A percentile compares a stretch with the other conserved stretches of the same genome.
Conservation (phyloP, 53 echinoderm and acorn worm genomes). For the Luidia sarsii region DNA sequence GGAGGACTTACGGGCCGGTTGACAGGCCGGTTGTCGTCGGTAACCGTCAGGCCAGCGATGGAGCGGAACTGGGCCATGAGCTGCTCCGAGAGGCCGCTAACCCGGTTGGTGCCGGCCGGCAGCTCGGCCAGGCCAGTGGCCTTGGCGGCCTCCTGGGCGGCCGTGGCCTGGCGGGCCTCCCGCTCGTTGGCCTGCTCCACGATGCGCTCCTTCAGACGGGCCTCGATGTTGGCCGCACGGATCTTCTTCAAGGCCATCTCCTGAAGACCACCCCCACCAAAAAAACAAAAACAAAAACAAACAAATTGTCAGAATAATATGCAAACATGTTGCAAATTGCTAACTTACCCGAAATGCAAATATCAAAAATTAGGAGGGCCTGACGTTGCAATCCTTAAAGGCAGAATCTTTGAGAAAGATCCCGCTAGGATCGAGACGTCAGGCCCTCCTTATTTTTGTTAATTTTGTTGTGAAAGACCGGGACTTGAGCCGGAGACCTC, state of each 20-base stretch:
- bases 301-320: no score
- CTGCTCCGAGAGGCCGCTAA: constrained; percentile 85
- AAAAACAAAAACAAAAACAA: no score
- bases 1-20: constrained; percentile 59
- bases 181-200: constrained; percentile 32
- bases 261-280: no score
- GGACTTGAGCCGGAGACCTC: neutral
- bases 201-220: constrained; percentile 33
- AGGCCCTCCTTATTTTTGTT: no score
- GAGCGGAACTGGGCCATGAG: constrained; percentile 75
- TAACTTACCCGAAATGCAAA: no score
- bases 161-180: neutral
- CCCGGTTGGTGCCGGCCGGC: constrained; percentile 61
- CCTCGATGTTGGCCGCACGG: constrained; percentile 20
- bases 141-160: constrained; percentile 11
- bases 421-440: no score
- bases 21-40: constrained; percentile 34
- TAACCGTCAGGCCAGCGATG: constrained; percentile 71
- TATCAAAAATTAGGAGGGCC: no score
- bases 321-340: no score
- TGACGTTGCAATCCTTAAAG: no score
- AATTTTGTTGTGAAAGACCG: no score
- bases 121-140: constrained; percentile 11
- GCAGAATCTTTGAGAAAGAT: no score
- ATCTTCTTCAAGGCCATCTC: constrained; percentile 35